A percentile compares a stretch with the other conserved stretches of the same genome.
Conservation (phyloP, 2,113 vertebrate species). For the Poecile atricapillus region DNA sequence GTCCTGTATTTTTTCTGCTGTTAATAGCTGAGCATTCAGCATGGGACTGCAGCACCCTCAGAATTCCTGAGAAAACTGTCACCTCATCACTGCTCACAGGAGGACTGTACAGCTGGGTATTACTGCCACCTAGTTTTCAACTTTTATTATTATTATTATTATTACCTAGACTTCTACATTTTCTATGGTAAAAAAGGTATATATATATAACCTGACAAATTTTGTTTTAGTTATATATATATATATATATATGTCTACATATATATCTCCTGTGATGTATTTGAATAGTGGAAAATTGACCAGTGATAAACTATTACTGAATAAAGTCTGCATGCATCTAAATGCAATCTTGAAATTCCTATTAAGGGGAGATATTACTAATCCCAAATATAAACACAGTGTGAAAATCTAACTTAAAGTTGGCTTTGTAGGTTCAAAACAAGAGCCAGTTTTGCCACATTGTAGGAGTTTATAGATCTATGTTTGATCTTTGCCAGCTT, state of each 20-base stretch:
- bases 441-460: neutral
- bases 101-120: neutral
- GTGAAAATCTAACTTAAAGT: neutral
- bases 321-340: neutral
- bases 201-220: neutral
- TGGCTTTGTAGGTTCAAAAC: neutral
- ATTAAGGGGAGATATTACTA: neutral
- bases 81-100: neutral
- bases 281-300: neutral
- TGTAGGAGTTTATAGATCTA: neutral
- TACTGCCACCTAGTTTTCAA: slow-evolving; percentile 71
- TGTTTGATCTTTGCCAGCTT: neutral
- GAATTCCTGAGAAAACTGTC: slow-evolving; percentile 30
- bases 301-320: neutral
- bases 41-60: neutral
- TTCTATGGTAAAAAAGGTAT: neutral
- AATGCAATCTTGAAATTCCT: neutral
- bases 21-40: slow-evolving; percentile 12
- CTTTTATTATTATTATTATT: neutral
- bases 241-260: neutral
- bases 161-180: neutral
- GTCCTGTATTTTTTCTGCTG: neutral
- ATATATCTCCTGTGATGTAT: neutral
- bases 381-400: neutral
- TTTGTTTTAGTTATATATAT: neutral